phyloP scores from a whole-genome alignment of 2,113 vertebrate species.

The Glareola pratincola region DNA sequence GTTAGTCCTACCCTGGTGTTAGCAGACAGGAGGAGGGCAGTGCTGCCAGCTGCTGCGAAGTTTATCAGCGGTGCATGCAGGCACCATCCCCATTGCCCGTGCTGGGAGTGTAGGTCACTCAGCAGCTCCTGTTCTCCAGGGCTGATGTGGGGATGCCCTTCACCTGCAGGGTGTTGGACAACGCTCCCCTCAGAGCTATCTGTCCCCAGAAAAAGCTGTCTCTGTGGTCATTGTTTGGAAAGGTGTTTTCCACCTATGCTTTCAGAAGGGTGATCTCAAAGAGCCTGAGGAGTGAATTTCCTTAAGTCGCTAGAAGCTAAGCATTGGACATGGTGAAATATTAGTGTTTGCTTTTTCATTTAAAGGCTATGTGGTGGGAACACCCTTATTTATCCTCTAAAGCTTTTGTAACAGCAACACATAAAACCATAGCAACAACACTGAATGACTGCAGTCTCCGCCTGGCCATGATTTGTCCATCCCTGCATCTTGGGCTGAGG shows the following conservation, averaged over 20 bases:
- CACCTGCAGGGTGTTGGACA: background rate
- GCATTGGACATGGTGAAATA: background rate
- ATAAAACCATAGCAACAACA: conserved; percentile 29
- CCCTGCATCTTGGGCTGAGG: background rate
- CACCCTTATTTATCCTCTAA: background rate
- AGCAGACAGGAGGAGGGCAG: background rate
- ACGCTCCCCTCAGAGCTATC: background rate
- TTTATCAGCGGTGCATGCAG: background rate
- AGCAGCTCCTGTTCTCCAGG: background rate
- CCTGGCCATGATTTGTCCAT: background rate
- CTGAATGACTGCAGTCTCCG: background rate
- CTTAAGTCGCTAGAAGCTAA: background rate
- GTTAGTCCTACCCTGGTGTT: background rate
- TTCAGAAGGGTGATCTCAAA: background rate
- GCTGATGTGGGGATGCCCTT: background rate
- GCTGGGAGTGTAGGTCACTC: background rate
- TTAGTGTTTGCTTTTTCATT: background rate
- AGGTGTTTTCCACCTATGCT: background rate
- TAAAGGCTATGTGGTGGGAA: background rate
- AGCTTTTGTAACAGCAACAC: background rate
- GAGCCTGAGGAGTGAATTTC: background rate
- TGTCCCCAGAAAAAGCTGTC: background rate
- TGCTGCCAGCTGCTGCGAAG: rapidly evolving
- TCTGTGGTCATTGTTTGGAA: background rate
- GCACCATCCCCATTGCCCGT: background rate